Conservation (phyloP, 2,888 invertebrate species). For the Aphrophora alni region DNA sequence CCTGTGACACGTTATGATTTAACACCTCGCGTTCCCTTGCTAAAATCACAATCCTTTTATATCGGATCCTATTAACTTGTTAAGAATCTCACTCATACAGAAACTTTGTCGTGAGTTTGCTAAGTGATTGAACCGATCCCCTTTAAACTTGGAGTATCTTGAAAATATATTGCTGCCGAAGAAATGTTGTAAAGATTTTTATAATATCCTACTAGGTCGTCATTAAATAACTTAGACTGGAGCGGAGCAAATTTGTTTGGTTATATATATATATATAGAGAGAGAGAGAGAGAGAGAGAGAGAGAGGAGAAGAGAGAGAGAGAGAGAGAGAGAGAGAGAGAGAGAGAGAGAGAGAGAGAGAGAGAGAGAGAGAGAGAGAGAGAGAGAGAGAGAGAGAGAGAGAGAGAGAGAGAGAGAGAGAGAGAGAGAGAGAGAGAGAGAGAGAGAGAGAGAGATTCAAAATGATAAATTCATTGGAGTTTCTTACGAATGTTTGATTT, state of each 20-base stretch:
- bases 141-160: not conserved
- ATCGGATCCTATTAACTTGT: not conserved
- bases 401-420: not conserved
- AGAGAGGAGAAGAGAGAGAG: not conserved
- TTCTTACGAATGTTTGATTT: too few relatives aligned
- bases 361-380: not conserved
- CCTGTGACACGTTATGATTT: not conserved
- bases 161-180: too few relatives aligned
- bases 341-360: not conserved
- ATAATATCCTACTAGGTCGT: too few relatives aligned
- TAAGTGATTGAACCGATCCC: not conserved
- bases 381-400: not conserved
- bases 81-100: not conserved
- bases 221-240: too few relatives aligned
- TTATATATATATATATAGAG: too few relatives aligned
- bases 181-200: too few relatives aligned
- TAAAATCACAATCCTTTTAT: not conserved
- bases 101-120: not conserved
- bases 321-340: not conserved
- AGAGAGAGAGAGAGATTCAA: not conserved
- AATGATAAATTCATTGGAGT: too few relatives aligned
- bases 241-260: too few relatives aligned
- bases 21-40: not conserved
- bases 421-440: not conserved
- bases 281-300: too few relatives aligned